phyloP scores from a whole-genome alignment of 2,113 vertebrate species.

The Passer montanus region DNA sequence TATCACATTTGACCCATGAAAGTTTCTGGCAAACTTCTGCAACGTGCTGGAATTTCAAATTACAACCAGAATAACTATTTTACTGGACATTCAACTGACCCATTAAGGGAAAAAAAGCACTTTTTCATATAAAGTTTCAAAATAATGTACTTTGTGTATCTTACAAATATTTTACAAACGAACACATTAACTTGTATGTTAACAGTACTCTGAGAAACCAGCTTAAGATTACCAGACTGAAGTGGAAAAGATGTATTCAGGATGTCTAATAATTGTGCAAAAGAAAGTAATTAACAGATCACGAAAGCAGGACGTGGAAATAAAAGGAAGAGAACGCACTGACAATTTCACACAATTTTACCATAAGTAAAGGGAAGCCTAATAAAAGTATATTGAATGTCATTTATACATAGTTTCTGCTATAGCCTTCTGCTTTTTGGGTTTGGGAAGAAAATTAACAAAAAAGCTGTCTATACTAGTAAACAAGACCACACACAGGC shows the following conservation, averaged over 20 bases:
- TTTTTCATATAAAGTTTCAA: background rate
- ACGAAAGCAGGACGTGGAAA: background rate
- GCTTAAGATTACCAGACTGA: background rate
- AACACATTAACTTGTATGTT: background rate
- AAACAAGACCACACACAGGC: slow-evolving; percentile 33
- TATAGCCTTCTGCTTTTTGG: background rate
- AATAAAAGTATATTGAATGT: background rate
- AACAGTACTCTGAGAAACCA: background rate
- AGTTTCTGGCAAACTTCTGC: slow-evolving; percentile 25
- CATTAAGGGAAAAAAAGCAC: background rate
- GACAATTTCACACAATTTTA: background rate
- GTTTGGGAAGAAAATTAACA: background rate
- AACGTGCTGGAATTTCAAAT: slow-evolving; percentile 18
- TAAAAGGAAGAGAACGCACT: background rate
- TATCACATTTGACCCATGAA: background rate
- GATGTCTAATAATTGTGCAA: background rate
- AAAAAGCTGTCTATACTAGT: background rate
- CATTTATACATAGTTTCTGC: background rate
- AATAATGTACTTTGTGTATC: background rate
- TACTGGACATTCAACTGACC: background rate
- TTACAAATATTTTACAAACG: background rate
- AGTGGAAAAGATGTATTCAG: background rate
- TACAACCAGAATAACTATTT: slow-evolving; percentile 11
- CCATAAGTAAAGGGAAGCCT: background rate
- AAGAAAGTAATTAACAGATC: background rate